Evolutionary conservation across 2,797 vertebrate species (phyloP).

Genomic region (Australoheros facetus): DNA sequence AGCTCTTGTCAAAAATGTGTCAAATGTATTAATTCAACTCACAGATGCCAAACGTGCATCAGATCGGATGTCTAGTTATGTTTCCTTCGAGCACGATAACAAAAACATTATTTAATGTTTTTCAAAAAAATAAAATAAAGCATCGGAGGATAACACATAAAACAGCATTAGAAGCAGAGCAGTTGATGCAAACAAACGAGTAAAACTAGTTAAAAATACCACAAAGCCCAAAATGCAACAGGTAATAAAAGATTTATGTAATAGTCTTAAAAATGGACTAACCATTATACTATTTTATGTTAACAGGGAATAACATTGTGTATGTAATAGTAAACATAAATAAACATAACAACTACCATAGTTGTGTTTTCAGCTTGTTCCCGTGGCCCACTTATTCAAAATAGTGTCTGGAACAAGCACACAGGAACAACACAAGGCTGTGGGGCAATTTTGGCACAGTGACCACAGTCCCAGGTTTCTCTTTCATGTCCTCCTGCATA

Average conservation of each 20-base stretch:
- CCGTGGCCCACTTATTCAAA: slow-evolving; percentile 7
- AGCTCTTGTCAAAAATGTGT: slow-evolving; percentile 2
- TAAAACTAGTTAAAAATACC: neutral
- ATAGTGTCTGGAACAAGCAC: neutral
- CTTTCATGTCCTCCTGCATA: neutral
- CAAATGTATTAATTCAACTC: neutral
- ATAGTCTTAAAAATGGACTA: neutral
- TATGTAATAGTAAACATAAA: neutral
- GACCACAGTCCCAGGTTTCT: neutral
- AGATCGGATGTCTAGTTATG: slow-evolving; percentile 9
- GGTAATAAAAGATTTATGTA: neutral
- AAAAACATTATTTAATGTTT: slow-evolving; percentile 1
- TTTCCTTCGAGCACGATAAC: neutral
- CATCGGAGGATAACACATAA: neutral
- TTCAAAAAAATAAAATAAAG: neutral
- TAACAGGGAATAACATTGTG: neutral
- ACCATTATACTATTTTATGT: neutral
- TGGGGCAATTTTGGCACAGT: neutral
- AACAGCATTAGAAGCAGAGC: neutral
- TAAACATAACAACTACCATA: neutral
- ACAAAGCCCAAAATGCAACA: neutral
- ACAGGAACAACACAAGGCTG: neutral
- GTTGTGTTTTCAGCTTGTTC: neutral
- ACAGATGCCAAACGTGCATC: slow-evolving; percentile 40
- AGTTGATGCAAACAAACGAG: neutral